phyloP scores from a whole-genome alignment of 2,797 vertebrate genomes.

The Dicrostonyx torquatus region DNA sequence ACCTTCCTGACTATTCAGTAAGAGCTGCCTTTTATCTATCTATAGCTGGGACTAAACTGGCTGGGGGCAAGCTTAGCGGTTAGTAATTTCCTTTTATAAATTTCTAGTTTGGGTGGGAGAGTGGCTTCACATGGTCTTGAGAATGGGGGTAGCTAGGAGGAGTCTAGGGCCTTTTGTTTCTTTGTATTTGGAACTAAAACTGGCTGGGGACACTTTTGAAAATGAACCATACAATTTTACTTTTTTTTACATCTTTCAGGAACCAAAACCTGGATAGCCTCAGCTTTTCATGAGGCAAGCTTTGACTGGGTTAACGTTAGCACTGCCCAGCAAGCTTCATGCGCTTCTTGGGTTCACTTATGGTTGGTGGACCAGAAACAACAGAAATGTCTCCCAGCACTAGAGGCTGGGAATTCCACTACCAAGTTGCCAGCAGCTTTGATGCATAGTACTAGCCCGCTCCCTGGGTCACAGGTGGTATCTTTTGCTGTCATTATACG shows the following conservation, averaged over 20 bases:
- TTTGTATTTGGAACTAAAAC: background rate
- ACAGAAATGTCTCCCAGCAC: too few relatives aligned
- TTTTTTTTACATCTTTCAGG: background rate
- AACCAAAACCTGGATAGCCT: background rate
- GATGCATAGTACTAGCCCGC: too few relatives aligned
- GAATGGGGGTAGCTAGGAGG: background rate
- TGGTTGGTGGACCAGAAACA: too few relatives aligned
- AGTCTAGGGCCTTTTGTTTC: background rate
- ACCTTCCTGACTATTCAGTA: too few relatives aligned
- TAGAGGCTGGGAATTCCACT: too few relatives aligned
- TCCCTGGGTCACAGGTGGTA: too few relatives aligned
- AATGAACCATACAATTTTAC: background rate
- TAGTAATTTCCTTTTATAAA: background rate
- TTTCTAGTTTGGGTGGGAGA: background rate
- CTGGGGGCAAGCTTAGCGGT: background rate
- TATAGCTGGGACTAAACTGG: too few relatives aligned
- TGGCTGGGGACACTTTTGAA: background rate
- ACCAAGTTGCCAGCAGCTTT: too few relatives aligned
- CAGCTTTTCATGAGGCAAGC: background rate
- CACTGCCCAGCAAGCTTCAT: too few relatives aligned
- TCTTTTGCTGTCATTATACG: too few relatives aligned
- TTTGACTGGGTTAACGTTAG: background rate
- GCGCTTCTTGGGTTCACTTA: too few relatives aligned
- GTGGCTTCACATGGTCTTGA: background rate
- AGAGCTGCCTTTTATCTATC: too few relatives aligned